phyloP scores from a whole-genome alignment of 64 coral and sea anemone species.

The Actinia equina region DNA sequence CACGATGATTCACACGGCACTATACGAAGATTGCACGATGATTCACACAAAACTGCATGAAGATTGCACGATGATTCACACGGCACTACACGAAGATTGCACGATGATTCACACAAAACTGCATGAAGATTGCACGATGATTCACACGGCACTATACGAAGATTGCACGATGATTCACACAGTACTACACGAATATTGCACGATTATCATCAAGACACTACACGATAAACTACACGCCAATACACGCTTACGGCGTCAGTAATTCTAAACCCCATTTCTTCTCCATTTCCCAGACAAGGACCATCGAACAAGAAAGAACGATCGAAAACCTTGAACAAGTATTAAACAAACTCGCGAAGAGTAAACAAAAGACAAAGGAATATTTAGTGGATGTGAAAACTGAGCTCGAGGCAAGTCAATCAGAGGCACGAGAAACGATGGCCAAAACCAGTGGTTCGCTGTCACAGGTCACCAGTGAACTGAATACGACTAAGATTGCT shows the following conservation, averaged over 20 bases:
- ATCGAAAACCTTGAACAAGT: slow-evolving; percentile 86
- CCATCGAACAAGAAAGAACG: slow-evolving; percentile 79
- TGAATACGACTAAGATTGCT: slow-evolving; percentile 77
- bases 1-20: no score
- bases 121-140: no score
- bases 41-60: no score
- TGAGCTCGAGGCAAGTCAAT: slow-evolving; percentile 69
- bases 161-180: no score
- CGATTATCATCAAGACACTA: no score
- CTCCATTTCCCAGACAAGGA: slow-evolving; percentile 54
- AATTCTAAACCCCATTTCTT: background rate
- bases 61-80: no score
- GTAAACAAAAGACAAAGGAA: slow-evolving; percentile 83
- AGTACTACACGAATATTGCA: no score
- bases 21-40: no score
- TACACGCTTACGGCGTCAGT: background rate
- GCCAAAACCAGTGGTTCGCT: slow-evolving; percentile 49
- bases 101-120: no score
- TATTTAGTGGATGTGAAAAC: slow-evolving; percentile 80
- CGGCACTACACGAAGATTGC: no score
- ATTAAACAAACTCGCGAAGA: slow-evolving; percentile 89
- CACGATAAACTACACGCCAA: no score
- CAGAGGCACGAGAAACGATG: slow-evolving; percentile 65
- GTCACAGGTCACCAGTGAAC: slow-evolving; percentile 66
- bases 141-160: no score